Evolutionary conservation across 2,888 invertebrate genomes (phyloP), one percentile per base, ranked within the genome.

Genomic region (Eugnorisma glareosa): DNA sequence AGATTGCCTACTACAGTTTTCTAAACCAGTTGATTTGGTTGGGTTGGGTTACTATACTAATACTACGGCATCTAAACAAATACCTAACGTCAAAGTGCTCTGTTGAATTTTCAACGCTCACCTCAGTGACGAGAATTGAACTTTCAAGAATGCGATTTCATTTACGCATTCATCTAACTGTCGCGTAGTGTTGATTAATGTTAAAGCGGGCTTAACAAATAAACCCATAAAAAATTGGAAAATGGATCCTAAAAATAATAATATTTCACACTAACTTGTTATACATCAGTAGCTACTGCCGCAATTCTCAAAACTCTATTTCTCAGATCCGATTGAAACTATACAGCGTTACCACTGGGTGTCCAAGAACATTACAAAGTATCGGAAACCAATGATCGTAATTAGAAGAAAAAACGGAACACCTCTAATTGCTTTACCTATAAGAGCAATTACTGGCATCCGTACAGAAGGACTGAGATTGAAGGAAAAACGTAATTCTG

Each of bases 391-490:
- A 86, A 75, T 79, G 84, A 77, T 86, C 75, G 68, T 86, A 84
- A 88, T 88, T 88, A 84, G 64, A 66, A 70, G 67, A 84, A 86
- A 79, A 88, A 88, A 86, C 64, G 0, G 54, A 81, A 79, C 63
- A 43, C 18, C 67, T 79, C 43, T 86, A 84, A 86, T 86, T 77
- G 74, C 66, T 78, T 82, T 79, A 70, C 87, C 67, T 81, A 81
- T 84, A 86, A 86, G 71, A 82, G 82, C 57, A 84, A 88, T 87
- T 86, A 82, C 77, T 57, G 31, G 77, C 68, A 70, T 88, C 79
- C 86, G 77, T 72, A 68, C 54, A 13, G 31, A n/a, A 54, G 70
- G 61, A 57, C 79, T 73, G 40, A 72, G 74, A 77, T 77, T 75
- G 79, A 76, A 76, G 73, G 70, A 86, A 86, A 88, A 87, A 88